phyloP scores from a whole-genome alignment of 1,140 invertebrate genomes.

The Polypedilum pembai region DNA sequence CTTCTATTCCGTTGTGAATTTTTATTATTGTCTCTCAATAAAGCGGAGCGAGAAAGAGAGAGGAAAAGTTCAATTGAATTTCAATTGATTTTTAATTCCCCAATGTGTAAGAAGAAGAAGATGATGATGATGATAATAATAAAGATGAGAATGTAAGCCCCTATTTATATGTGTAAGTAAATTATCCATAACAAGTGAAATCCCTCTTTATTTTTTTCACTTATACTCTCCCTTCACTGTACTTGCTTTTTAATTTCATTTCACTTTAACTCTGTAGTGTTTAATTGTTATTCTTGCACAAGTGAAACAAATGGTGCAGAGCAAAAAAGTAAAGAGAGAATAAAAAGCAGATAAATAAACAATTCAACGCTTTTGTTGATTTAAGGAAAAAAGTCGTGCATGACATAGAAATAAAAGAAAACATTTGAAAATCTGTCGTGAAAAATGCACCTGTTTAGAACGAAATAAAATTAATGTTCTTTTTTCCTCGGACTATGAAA shows the following conservation, averaged over 20 bases:
- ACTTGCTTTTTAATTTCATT: too few species aligned
- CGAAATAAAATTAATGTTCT: background rate
- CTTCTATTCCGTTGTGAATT: background rate
- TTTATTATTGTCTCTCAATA: background rate
- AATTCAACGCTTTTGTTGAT: background rate
- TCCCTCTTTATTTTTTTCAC: background rate
- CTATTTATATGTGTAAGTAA: conserved; percentile 14
- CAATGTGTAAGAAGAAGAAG: too few species aligned
- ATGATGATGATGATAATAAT: too few species aligned
- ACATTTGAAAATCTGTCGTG: background rate
- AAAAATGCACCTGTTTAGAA: conserved; percentile 4
- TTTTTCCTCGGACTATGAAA: background rate
- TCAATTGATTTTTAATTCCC: conserved; percentile 18
- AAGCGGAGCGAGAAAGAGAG: background rate
- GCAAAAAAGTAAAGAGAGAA: background rate
- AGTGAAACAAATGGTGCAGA: conserved; percentile 16
- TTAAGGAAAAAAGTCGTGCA: background rate
- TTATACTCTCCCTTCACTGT: background rate
- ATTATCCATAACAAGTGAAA: conserved; percentile 13
- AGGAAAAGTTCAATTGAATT: background rate
- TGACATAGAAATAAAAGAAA: background rate
- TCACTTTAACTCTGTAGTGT: background rate
- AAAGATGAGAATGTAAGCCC: background rate
- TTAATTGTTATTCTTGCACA: conserved; percentile 14
- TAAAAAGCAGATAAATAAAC: background rate